A percentile compares a stretch with the other conserved stretches of the same genome.
Evolutionary conservation across 2,797 vertebrate genomes (phyloP).

Genomic region (Natrix natrix): DNA sequence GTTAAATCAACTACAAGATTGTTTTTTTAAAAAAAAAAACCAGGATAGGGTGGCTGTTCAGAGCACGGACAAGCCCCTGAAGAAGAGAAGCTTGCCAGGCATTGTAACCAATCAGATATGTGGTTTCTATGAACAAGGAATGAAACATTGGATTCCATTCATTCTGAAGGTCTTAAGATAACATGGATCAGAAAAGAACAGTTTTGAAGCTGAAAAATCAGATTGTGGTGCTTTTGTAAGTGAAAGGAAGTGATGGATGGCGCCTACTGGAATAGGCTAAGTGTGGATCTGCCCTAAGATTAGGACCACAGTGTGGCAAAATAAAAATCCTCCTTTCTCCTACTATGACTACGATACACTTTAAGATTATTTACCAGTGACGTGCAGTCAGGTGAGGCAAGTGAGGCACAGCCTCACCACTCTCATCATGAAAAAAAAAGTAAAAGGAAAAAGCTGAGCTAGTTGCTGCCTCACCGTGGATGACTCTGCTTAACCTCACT

Average conservation of each 20-base stretch:
- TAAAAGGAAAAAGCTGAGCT: no score
- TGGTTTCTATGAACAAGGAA: not conserved
- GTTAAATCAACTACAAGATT: not conserved
- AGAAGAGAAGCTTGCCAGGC: not conserved
- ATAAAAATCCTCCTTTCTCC: not conserved
- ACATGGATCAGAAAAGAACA: not conserved
- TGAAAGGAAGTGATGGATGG: not conserved
- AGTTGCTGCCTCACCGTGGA: no score
- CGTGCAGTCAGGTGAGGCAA: no score
- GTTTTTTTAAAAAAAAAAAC: not conserved
- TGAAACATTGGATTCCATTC: not conserved
- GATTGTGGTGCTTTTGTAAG: not conserved
- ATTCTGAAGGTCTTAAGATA: not conserved
- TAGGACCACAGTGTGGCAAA: not conserved
- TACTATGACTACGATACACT: not conserved
- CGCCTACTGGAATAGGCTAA: not conserved
- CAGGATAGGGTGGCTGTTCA: not conserved
- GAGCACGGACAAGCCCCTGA: not conserved
- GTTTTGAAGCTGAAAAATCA: not conserved
- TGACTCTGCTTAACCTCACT: no score
- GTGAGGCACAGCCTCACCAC: no score
- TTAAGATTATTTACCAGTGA: not conserved
- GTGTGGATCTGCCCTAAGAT: not conserved
- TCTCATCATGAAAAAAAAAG: no score
- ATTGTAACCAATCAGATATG: not conserved